A percentile compares a stretch with the other conserved stretches of the same genome.
These are phyloP conservation scores for Trichomycterus rosablanca DNA, from an alignment of 2,113 vertebrate genomes.

Conservation along the genomic window DNA sequence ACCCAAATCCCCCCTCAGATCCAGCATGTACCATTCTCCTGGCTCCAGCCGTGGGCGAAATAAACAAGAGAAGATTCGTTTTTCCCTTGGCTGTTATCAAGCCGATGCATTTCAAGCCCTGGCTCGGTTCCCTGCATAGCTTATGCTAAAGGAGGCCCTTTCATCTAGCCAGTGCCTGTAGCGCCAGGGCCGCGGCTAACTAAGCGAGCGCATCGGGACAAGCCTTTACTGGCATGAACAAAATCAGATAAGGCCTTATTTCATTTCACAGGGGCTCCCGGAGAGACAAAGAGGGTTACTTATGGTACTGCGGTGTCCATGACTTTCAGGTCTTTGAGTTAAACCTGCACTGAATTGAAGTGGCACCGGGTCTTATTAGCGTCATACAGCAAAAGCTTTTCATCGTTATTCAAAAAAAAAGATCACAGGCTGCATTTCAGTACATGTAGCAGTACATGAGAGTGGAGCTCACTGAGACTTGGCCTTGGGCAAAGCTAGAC, in stretches of 20 bases:
- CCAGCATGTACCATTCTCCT: conserved; percentile 42
- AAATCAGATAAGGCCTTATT: conserved; percentile 68
- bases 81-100: conserved; percentile 67
- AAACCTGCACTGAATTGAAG: conserved; percentile 49
- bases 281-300: conserved; percentile 47
- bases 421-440: background rate
- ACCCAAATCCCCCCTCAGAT: background rate
- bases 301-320: conserved; percentile 37
- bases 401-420: background rate
- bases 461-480: background rate
- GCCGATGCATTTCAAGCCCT: conserved; percentile 72
- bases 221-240: conserved; percentile 68
- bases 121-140: conserved; percentile 72
- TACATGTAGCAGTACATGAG: background rate
- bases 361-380: conserved; percentile 50
- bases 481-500: conserved; percentile 13
- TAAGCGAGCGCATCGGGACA: conserved; percentile 64
- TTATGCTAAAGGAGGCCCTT: conserved; percentile 72
- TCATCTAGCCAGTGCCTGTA: conserved; percentile 71
- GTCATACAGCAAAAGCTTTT: conserved; percentile 55
- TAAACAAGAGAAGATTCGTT: conserved; percentile 44
- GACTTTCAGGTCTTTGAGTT: conserved; percentile 47
- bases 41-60: conserved; percentile 27
- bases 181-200: conserved; percentile 61
- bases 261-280: conserved; percentile 59